Percentiles rank a stretch among this genome's conserved stretches.
phyloP scores from a whole-genome alignment of 2,113 vertebrate genomes.

The Phasianus colchicus region DNA sequence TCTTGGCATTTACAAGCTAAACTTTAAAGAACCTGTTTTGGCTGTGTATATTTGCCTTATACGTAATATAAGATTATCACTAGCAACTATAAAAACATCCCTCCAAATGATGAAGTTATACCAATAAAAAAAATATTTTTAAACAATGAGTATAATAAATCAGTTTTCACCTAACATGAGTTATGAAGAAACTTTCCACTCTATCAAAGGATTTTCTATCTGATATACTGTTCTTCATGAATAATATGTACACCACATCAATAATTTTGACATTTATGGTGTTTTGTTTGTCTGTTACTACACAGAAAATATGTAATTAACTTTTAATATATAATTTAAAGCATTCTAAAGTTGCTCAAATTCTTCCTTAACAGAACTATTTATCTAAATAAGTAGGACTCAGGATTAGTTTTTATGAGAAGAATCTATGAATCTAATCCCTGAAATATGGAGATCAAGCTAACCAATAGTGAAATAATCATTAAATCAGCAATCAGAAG shows the following conservation, averaged over 20 bases:
- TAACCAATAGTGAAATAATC: not conserved
- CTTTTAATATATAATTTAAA: slow-evolving; percentile 17
- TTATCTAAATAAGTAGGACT: not conserved
- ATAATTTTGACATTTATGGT: not conserved
- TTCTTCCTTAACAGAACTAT: not conserved
- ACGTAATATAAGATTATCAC: not conserved
- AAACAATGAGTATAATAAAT: not conserved
- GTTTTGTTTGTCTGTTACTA: slow-evolving; percentile 29
- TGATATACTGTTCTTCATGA: not conserved
- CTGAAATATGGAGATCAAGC: not conserved
- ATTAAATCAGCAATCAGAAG: not conserved
- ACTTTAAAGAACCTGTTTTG: not conserved
- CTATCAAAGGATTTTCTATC: not conserved
- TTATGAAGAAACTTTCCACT: not conserved
- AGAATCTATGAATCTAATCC: not conserved
- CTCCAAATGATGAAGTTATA: not conserved
- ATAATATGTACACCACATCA: not conserved
- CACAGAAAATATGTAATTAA: slow-evolving; percentile 9
- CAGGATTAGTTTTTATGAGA: not conserved
- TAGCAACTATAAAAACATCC: not conserved
- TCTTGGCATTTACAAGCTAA: not conserved
- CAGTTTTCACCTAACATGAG: not conserved
- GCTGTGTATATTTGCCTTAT: not conserved
- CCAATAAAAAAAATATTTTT: not conserved
- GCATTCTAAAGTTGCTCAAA: not conserved